These are phyloP conservation scores for Linepithema humile DNA, from an alignment of 1,140 invertebrate species.

Conservation along the genomic window DNA sequence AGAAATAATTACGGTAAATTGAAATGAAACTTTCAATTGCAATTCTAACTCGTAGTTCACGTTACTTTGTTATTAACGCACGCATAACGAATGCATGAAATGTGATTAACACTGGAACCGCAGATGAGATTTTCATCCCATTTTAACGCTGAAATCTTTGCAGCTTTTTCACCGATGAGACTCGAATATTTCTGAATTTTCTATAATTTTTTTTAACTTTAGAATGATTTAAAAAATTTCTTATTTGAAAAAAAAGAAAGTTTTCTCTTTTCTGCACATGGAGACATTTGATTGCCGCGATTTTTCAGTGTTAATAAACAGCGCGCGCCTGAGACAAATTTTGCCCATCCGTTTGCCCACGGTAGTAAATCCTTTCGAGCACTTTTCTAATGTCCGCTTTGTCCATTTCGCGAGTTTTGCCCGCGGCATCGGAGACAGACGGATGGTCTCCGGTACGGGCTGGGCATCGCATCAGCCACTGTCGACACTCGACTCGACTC, in stretches of 20 bases:
- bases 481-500: neutral
- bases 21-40: neutral
- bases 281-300: neutral
- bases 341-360: conserved; percentile 26
- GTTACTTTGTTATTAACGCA: neutral
- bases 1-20: too few species aligned
- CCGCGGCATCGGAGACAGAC: neutral
- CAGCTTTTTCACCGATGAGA: neutral
- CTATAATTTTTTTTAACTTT: neutral
- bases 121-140: neutral
- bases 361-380: neutral
- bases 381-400: neutral
- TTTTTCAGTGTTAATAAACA: conserved; percentile 1
- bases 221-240: neutral
- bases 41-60: neutral
- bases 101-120: neutral
- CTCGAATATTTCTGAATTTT: neutral
- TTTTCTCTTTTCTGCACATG: neutral
- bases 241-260: neutral
- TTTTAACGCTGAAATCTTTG: neutral
- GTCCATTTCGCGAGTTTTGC: neutral
- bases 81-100: neutral
- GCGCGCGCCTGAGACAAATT: neutral
- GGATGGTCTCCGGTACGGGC: neutral
- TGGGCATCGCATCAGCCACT: neutral